Base-by-base conservation (phyloP, 1,140 invertebrate species). In the Micrasema longulum region DNA sequence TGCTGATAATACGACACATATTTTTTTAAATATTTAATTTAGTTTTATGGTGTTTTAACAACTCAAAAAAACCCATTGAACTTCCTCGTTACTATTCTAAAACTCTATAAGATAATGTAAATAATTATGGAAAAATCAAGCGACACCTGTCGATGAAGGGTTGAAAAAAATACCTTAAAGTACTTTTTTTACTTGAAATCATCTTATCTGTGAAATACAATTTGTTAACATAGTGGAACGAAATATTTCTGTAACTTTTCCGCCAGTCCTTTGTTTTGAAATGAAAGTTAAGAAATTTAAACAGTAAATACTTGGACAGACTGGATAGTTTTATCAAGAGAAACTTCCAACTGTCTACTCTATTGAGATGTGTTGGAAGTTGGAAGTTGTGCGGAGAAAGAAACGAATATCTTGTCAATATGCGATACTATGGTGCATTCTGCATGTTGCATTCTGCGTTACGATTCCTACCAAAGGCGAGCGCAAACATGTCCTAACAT, bases 261-360 rank as follows among this genome's bases (percentile, higher is more conserved):
- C 3, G 3, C 3, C 26, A 31, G 26, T 31, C 47, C 47, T 48
- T 48, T 60, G 55, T 60, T 60, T 60, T 41, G 55, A 12, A 38
- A 60, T 9, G 55, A 60, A 60, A 60, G 55, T 60, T 60, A 11
- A 0, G 12, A 35, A 60, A 38, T 60, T 38, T 60, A 22, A 60
- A 38, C 55, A 20, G 55, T 60, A 14, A 60, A 60, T 60, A 20
- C 55, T 47, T 43, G 26, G 65, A 72, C 70, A 47, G 64, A 63
- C 16, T 35, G 45, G 68, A 73, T 68, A 68, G 64, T 73, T 73
- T 62, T 35, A 68, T 66, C 53, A 63, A 63, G 71, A 52, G 31
- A 73, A 73, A 67, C 64, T 73, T 73, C 45, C 26, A 9, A 52
- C 64, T 41, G 65, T 73, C 65, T 73, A 68, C 57, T 68, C 63